Evolutionary conservation across 1,140 invertebrate genomes (phyloP), one percentile per base, ranked within the genome.

Genomic region (Bilobella aurantiaca): DNA sequence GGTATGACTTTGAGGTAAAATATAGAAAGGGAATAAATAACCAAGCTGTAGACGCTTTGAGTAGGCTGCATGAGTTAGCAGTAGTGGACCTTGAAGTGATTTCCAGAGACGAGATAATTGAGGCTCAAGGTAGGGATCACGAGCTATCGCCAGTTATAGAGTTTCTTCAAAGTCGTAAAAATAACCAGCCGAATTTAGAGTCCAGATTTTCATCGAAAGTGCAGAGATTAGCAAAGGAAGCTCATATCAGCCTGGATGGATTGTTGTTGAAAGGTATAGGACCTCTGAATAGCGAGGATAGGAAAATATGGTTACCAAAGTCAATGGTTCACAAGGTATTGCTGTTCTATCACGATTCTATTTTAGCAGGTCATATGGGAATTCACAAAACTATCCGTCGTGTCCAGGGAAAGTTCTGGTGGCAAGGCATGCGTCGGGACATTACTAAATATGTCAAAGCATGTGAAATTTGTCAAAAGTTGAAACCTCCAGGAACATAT

Each of bases 1-100:
- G 80, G 64, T 80, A 77, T 73, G 68, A 78, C 28, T 81, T 76
- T 69, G 77, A 75, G 8, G 72, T 81, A 1, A 67, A 69, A 3
- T 78, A 81, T 68, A 70, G 77, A 49, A 58, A 27, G 30, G 69
- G 69, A 28, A 34, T 21, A 16, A 14, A 21, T 14, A 63, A 59
- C 31, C 5, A 56, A 16, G 34, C 49, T 1, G 63, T 66, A 1
- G 69, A 70, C 65, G 65, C 69, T 1, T 61, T 70, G 25, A 47
- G 31, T 29, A 30, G 66, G 0, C 31, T 59, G 1, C 18, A 21
- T 34, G n/a, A 29, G n/a, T 5, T 53, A 3, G 3, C 23, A 0
- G 14, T 66, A 64, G 46, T 34, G 5, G 12, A n/a, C 16, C 3
- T 23, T 34, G 31, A 0, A 3, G 23, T 72, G 73, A 0, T 31